Conservation (phyloP, 2,888 invertebrate genomes). For the Hyposoter didymator region DNA sequence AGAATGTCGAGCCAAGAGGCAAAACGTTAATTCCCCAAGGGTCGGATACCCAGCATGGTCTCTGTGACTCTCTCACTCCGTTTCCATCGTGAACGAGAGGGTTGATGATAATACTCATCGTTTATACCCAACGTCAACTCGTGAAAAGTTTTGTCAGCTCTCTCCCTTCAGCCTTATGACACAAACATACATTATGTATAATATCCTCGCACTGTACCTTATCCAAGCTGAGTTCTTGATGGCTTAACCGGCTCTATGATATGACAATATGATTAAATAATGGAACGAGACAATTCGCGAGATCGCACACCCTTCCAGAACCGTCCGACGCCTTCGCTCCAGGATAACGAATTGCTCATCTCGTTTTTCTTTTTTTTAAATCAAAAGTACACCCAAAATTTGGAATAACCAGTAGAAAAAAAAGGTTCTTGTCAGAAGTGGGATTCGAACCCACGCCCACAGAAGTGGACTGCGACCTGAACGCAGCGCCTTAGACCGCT, state of each 20-base stretch:
- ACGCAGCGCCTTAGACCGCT: slow-evolving; percentile 86
- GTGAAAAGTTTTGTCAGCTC: slow-evolving; percentile 53
- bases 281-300: neutral
- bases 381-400: neutral
- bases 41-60: slow-evolving; percentile 34
- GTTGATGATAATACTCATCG: slow-evolving; percentile 58
- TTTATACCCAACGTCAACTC: slow-evolving; percentile 61
- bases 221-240: slow-evolving; percentile 41
- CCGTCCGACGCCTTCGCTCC: neutral
- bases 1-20: slow-evolving; percentile 32
- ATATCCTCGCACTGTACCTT: slow-evolving; percentile 30
- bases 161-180: slow-evolving; percentile 14
- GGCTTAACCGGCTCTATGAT: slow-evolving; percentile 45
- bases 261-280: slow-evolving; percentile 37
- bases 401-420: slow-evolving; percentile 24
- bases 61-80: slow-evolving; percentile 15
- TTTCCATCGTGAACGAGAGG: slow-evolving; percentile 34
- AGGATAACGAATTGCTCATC: slow-evolving; percentile 4
- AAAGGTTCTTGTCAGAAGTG: slow-evolving; percentile 84
- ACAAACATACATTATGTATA: slow-evolving; percentile 57
- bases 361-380: neutral
- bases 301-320: neutral
- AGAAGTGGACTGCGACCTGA: slow-evolving; percentile 85
- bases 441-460: slow-evolving; percentile 88
- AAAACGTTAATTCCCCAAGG: slow-evolving; percentile 61